phyloP scores from a whole-genome alignment of 2,113 vertebrate genomes.

The Coreoperca whiteheadi region DNA sequence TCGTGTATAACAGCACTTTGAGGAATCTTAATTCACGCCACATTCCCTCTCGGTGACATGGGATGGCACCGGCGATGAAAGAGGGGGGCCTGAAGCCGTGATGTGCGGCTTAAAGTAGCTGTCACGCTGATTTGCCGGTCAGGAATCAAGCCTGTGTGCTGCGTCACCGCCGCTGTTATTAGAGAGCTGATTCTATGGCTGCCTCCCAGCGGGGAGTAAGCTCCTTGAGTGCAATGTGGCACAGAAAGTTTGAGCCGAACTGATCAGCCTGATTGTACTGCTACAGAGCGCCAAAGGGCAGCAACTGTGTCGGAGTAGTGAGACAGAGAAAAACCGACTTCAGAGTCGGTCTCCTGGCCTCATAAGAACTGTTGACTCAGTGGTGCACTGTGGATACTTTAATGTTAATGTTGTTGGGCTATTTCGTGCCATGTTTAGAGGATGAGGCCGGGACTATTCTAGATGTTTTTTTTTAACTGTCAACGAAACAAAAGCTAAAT shows the following conservation, averaged over 20 bases:
- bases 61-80: slow-evolving; percentile 44
- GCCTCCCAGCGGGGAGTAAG: slow-evolving; percentile 59
- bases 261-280: slow-evolving; percentile 60
- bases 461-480: not conserved
- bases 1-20: slow-evolving; percentile 47
- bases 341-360: slow-evolving; percentile 9
- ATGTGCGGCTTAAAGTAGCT: slow-evolving; percentile 67
- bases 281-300: slow-evolving; percentile 49
- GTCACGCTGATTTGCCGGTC: slow-evolving; percentile 70
- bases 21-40: slow-evolving; percentile 57
- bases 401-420: not conserved
- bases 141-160: slow-evolving; percentile 58
- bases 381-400: not conserved
- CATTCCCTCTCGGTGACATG: slow-evolving; percentile 41
- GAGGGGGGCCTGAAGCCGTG: slow-evolving; percentile 48
- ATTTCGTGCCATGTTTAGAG: not conserved
- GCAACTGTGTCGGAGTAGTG: slow-evolving; percentile 17
- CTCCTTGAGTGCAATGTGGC: slow-evolving; percentile 62
- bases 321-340: slow-evolving; percentile 47
- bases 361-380: not conserved
- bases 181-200: slow-evolving; percentile 59
- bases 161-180: slow-evolving; percentile 68
- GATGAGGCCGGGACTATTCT: not conserved
- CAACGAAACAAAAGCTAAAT: not conserved
- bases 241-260: slow-evolving; percentile 56